A percentile compares a stretch with the other conserved stretches of the same genome.
These are phyloP conservation scores for Leistus spinibarbis DNA, from an alignment of 2,888 invertebrate genomes.

Conservation along the genomic window DNA sequence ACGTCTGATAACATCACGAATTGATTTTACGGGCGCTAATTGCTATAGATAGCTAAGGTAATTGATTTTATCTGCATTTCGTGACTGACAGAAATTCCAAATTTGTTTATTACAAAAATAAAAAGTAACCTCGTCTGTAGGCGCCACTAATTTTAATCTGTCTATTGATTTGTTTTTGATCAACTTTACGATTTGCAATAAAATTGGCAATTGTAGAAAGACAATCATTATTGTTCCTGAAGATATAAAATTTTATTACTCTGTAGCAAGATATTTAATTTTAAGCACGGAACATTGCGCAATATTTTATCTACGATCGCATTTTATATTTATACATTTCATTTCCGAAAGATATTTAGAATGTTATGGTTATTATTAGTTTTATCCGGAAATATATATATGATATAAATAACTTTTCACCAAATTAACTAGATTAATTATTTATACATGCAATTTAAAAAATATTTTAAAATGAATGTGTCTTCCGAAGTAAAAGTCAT, in stretches of 20 bases:
- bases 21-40: not conserved
- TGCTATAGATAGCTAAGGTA: not conserved
- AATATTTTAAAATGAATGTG: too few relatives aligned
- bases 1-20: not conserved
- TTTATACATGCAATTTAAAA: too few relatives aligned
- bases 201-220: not conserved
- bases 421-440: too few relatives aligned
- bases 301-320: not conserved
- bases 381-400: too few relatives aligned
- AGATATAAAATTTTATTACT: not conserved
- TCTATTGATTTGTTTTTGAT: not conserved
- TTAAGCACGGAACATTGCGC: not conserved
- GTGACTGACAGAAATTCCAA: not conserved
- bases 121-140: not conserved
- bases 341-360: too few relatives aligned
- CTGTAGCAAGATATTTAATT: not conserved
- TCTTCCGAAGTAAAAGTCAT: too few relatives aligned
- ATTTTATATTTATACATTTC: too few relatives aligned
- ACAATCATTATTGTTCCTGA: not conserved
- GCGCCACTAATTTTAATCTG: not conserved
- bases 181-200: not conserved
- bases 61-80: not conserved
- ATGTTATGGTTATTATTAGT: too few relatives aligned
- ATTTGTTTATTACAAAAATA: not conserved
- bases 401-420: too few relatives aligned